A percentile compares a stretch with the other conserved stretches of the same genome.
Conservation (phyloP, 2,888 invertebrate genomes). For the Cheilosia urbana region DNA sequence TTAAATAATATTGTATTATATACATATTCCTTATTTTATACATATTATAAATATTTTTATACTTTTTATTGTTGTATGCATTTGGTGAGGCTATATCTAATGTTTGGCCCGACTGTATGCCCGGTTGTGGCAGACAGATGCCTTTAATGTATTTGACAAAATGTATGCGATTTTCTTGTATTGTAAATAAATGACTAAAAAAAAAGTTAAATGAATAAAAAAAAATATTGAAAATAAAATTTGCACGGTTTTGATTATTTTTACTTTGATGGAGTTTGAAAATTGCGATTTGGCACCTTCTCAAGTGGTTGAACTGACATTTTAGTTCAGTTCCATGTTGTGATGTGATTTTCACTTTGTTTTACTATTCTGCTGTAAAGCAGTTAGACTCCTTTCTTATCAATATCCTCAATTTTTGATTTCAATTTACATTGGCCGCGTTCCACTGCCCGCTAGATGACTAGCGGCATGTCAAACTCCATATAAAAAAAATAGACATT, state of each 20-base stretch:
- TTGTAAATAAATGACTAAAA: conserved; percentile 77
- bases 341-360: too few species aligned
- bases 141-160: conserved; percentile 73
- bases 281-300: too few species aligned
- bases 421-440: too few species aligned
- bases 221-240: conserved; percentile 76
- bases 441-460: too few species aligned
- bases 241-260: neutral
- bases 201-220: conserved; percentile 78
- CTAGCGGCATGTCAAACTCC: too few species aligned
- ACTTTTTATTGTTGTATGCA: conserved; percentile 55
- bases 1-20: conserved; percentile 78
- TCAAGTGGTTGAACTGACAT: too few species aligned
- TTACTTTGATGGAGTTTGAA: neutral
- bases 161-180: conserved; percentile 75
- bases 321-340: too few species aligned
- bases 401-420: too few species aligned
- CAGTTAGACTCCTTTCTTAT: too few species aligned
- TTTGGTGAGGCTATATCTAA: conserved; percentile 57
- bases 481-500: too few species aligned
- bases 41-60: conserved; percentile 59
- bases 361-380: too few species aligned
- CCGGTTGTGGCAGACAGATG: conserved; percentile 61
- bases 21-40: conserved; percentile 70
- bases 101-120: conserved; percentile 63